Conservation (phyloP, 2,797 vertebrate species). For the Sebastes goodei region DNA sequence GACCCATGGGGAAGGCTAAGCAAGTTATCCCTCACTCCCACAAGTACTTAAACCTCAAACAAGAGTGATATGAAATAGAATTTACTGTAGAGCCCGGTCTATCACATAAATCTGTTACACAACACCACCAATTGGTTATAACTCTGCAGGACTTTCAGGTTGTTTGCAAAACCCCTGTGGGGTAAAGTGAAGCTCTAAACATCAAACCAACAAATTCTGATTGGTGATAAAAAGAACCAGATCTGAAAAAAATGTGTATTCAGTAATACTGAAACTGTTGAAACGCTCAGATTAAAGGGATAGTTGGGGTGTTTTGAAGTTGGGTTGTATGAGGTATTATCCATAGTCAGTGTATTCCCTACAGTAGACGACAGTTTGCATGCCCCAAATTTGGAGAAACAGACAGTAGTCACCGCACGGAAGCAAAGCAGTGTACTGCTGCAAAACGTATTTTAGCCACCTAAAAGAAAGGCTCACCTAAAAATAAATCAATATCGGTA, state of each 20-base stretch:
- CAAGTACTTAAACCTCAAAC: conserved; percentile 33
- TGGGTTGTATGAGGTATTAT: neutral
- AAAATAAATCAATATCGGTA: too few species aligned
- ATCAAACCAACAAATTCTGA: neutral
- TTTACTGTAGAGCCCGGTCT: neutral
- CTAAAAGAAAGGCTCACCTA: too few species aligned
- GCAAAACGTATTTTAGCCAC: neutral
- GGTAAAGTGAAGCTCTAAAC: neutral
- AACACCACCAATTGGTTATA: neutral
- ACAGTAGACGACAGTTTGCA: neutral
- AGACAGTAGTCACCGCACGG: neutral
- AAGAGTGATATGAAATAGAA: conserved; percentile 25
- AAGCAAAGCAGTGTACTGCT: neutral
- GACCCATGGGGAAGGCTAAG: conserved; percentile 39
- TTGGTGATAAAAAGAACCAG: neutral
- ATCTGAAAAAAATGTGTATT: neutral
- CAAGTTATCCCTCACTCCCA: conserved; percentile 42
- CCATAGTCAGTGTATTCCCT: neutral
- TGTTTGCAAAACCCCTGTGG: neutral
- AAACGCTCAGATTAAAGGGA: neutral
- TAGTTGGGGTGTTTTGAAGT: neutral
- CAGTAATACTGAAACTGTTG: too few species aligned
- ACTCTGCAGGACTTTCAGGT: neutral
- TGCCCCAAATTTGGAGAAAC: neutral
- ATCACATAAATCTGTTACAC: conserved; percentile 11